Conservation (phyloP, 1,140 invertebrate species). For the Drosophila azteca region DNA sequence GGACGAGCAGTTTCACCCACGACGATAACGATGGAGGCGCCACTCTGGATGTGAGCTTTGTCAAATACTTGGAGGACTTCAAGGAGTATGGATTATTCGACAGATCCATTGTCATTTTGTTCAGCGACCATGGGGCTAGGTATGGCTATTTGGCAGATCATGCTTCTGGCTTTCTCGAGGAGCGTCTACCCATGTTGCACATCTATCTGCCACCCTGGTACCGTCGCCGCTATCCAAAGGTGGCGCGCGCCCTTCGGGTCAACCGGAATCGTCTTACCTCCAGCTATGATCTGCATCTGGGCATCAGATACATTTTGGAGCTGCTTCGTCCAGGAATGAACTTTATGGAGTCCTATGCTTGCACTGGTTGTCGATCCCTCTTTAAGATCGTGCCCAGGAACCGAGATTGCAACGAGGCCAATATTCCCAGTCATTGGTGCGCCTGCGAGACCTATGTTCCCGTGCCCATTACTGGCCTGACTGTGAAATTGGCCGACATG, state of each 20-base stretch:
- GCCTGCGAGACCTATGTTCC: conserved; percentile 86
- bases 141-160: conserved; percentile 89
- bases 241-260: conserved; percentile 87
- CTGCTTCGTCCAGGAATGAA: conserved; percentile 86
- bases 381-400: conserved; percentile 86
- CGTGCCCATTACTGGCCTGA: conserved; percentile 57
- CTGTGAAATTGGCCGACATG: not conserved
- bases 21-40: conserved; percentile 88
- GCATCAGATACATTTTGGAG: conserved; percentile 86
- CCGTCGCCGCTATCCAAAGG: conserved; percentile 86
- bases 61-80: conserved; percentile 85
- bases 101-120: conserved; percentile 89
- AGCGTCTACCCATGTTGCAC: conserved; percentile 93
- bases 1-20: conserved; percentile 91
- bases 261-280: conserved; percentile 91
- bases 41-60: conserved; percentile 87
- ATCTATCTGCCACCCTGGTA: conserved; percentile 91
- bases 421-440: conserved; percentile 90
- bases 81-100: conserved; percentile 86
- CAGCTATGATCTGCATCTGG: conserved; percentile 92
- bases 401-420: conserved; percentile 88
- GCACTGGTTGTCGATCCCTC: conserved; percentile 86
- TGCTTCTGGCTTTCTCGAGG: conserved; percentile 91
- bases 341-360: conserved; percentile 65
- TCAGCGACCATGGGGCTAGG: conserved; percentile 96